phyloP scores from a whole-genome alignment of 2,888 invertebrate genomes.

The Drosophila aldrichi region DNA sequence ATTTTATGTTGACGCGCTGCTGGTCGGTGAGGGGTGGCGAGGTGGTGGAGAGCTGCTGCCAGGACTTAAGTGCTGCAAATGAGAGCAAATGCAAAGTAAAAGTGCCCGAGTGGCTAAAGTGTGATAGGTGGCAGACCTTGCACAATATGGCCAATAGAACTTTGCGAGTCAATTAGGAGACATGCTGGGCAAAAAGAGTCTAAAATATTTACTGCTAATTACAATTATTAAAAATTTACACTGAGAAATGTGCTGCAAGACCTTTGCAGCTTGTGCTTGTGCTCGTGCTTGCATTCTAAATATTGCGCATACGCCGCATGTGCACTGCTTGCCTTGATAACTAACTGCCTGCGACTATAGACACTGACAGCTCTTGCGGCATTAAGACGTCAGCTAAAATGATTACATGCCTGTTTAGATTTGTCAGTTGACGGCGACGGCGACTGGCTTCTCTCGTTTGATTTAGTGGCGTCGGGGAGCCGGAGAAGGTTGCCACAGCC shows the following conservation, averaged over 20 bases:
- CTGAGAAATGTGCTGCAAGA: too few species aligned
- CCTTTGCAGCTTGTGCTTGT: background rate
- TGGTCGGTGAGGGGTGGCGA: conserved; percentile 25
- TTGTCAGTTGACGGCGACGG: conserved; percentile 57
- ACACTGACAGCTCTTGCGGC: conserved; percentile 57
- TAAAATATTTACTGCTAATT: background rate
- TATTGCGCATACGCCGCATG: conserved; percentile 50
- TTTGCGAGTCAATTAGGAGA: background rate
- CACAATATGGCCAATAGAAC: conserved; percentile 3
- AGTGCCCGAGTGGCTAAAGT: conserved; percentile 36
- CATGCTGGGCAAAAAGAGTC: background rate
- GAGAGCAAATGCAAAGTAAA: conserved; percentile 56
- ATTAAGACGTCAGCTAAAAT: conserved; percentile 75
- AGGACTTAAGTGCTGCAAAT: conserved; percentile 62
- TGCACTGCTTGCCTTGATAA: conserved; percentile 33
- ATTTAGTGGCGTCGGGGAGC: conserved; percentile 39
- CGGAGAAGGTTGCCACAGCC: conserved; percentile 38
- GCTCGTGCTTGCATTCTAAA: conserved; percentile 29
- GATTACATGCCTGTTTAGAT: conserved; percentile 79
- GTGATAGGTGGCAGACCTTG: conserved; percentile 17
- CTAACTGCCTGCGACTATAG: conserved; percentile 59
- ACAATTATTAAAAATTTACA: background rate
- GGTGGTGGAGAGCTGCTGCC: conserved; percentile 19
- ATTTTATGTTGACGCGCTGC: conserved; percentile 64
- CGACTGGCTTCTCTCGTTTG: conserved; percentile 28